phyloP scores from a whole-genome alignment of 2,888 invertebrate genomes.

The Synergus itoensis region DNA sequence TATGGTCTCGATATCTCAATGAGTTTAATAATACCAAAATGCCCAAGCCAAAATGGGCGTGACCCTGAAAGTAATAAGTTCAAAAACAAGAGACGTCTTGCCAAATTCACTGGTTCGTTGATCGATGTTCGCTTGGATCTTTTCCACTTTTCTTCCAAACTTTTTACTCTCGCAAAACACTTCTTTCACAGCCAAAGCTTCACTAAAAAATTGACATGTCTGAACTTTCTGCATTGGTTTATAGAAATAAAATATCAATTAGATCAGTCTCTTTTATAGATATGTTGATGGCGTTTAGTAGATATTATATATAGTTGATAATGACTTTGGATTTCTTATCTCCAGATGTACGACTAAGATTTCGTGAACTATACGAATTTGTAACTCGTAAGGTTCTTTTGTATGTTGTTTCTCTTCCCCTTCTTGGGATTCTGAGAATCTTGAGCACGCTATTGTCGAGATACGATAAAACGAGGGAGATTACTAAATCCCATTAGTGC shows the following conservation, averaged over 20 bases:
- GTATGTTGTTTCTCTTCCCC: not conserved
- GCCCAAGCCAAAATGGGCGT: slow-evolving; percentile 24
- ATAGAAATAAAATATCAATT: not conserved
- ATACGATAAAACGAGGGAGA: slow-evolving; percentile 46
- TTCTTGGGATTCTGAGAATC: not conserved
- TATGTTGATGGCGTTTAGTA: not conserved
- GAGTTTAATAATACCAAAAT: slow-evolving; percentile 11
- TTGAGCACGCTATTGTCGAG: not conserved
- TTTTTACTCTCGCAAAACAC: not conserved
- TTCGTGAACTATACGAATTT: not conserved
- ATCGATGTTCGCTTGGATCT: slow-evolving; percentile 18
- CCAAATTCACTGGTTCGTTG: slow-evolving; percentile 29
- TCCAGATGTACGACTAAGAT: not conserved
- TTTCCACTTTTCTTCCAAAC: slow-evolving; percentile 20
- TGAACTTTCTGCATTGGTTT: not conserved
- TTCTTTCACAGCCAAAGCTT: not conserved
- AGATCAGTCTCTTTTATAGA: not conserved
- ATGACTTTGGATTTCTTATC: not conserved
- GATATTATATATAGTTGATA: not conserved
- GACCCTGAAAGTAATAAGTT: slow-evolving; percentile 11
- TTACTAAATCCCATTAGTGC: slow-evolving; percentile 56
- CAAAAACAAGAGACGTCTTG: slow-evolving; percentile 6
- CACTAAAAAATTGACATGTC: not conserved
- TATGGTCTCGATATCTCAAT: not conserved
- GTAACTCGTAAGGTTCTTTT: not conserved